These are phyloP conservation scores for Cryptus armator DNA, from an alignment of 2,888 invertebrate genomes.

Conservation along the genomic window DNA sequence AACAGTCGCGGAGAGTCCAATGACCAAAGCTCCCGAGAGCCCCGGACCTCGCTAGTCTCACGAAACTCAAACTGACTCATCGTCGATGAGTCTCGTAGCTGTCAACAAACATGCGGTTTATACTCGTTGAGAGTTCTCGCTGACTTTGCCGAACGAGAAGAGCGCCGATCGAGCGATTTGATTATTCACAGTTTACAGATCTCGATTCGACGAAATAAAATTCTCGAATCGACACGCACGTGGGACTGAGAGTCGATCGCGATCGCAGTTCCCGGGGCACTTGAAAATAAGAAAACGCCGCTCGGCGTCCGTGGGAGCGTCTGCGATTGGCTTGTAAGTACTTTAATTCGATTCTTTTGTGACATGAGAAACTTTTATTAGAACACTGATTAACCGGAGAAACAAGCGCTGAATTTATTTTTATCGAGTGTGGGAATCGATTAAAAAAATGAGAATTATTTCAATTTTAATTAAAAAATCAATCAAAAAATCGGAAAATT, in stretches of 20 bases:
- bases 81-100: slow-evolving; percentile 24
- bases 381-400: background rate
- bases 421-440: background rate
- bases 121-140: slow-evolving; percentile 8
- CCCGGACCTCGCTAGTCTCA: slow-evolving; percentile 19
- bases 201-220: slow-evolving; percentile 32
- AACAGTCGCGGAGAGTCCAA: background rate
- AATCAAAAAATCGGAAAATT: too few species aligned
- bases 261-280: slow-evolving; percentile 52
- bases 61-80: slow-evolving; percentile 57
- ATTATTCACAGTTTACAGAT: slow-evolving; percentile 54
- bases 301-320: slow-evolving; percentile 4
- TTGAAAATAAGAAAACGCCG: slow-evolving; percentile 41
- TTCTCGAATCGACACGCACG: slow-evolving; percentile 20
- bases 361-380: background rate
- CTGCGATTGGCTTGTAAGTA: background rate
- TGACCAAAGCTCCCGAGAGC: background rate
- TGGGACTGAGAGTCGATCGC: slow-evolving; percentile 41
- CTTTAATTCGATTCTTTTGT: slow-evolving; percentile 16
- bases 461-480: too few species aligned
- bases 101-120: slow-evolving; percentile 36
- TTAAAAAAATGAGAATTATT: background rate
- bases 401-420: too few species aligned
- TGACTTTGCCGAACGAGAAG: background rate
- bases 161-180: slow-evolving; percentile 12